These are phyloP conservation scores for Pristionchus mayeri DNA, from an alignment of 2,888 invertebrate species.

Conservation along the genomic window DNA sequence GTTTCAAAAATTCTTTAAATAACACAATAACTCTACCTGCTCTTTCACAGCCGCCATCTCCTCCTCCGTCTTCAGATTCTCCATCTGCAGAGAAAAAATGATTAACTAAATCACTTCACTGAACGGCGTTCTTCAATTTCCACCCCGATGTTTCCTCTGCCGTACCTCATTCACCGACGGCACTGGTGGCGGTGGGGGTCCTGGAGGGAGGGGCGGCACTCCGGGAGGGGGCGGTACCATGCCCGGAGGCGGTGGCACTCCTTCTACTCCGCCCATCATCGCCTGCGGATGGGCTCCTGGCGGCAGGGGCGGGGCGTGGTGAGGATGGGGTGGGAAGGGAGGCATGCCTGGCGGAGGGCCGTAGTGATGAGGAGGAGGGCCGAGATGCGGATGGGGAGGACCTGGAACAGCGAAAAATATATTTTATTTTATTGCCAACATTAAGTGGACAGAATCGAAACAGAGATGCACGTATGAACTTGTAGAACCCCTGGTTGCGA, in stretches of 20 bases:
- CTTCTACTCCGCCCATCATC: neutral
- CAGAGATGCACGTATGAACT: too few relatives aligned
- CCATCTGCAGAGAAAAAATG: neutral
- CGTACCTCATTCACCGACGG: neutral
- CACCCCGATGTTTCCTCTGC: neutral
- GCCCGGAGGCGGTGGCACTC: neutral
- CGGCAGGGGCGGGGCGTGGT: neutral
- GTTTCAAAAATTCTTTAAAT: neutral
- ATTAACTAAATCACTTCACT: too few relatives aligned
- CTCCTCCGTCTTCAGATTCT: constrained; percentile 25
- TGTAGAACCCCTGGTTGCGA: too few relatives aligned
- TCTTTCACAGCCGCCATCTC: constrained; percentile 33
- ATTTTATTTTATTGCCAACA: too few relatives aligned
- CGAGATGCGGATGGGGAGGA: neutral
- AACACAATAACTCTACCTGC: constrained; percentile 3
- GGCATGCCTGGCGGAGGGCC: neutral
- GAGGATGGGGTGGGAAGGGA: neutral
- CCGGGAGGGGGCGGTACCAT: constrained; percentile 5
- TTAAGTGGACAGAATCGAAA: too few relatives aligned
- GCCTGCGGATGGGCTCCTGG: neutral
- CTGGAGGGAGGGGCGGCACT: constrained; percentile 33
- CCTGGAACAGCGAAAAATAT: neutral
- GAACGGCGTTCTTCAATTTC: too few relatives aligned
- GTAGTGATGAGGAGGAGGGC: neutral
- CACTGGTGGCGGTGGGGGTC: neutral